Base-by-base conservation (phyloP, 2,797 vertebrate genomes). In the Halcyon leucocephala region DNA sequence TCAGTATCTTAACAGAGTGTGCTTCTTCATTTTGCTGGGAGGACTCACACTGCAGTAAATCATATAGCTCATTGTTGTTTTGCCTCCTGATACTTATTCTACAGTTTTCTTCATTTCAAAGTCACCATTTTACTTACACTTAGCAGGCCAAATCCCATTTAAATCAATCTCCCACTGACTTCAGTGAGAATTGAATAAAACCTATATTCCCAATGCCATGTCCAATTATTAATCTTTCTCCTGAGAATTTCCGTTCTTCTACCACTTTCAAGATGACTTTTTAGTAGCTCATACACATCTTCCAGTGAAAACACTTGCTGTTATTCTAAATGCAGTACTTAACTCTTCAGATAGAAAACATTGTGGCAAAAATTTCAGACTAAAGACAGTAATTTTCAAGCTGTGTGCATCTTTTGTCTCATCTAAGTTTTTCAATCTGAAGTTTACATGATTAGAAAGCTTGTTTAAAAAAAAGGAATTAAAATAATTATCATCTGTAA, bases 401-500 rank as follows among this genome's bases (percentile, higher is more conserved):
- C 55, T 67, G 51, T 0, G 15, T 66, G 37, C 58, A 80, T 93
- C 49, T 86, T 92, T 81, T 54, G 44, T 65, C 46, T 96, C 78
- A 94, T 90, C 85, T 61, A 83, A 70, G 46, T 89, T 92, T 93
- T 83, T 85, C 20, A 37, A 89, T 94, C 79, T 91, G 57, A 70
- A 93, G 82, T 93, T 96, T 94, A 89, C 18, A 54, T 76, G 58
- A 93, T 96, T 94, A 90, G 90, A 96, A 95, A 82, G 46, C 73
- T 96, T 95, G 44, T 91, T 86, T 35, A 92, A n/a, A 90, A 91
- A 89, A 96, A 93, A 44, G 58, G 31, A 89, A 85, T 94, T 93
- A 93, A 91, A 89, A 60, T 86, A 94, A 96, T 95, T 97, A 91
- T 93, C 73, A 92, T 97, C 90, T 96, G 46, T 96, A 97, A 98